Percentiles rank a stretch among this genome's conserved stretches.
These are phyloP conservation scores for Excalfactoria chinensis DNA, from an alignment of 2,113 vertebrate species.

Conservation along the genomic window DNA sequence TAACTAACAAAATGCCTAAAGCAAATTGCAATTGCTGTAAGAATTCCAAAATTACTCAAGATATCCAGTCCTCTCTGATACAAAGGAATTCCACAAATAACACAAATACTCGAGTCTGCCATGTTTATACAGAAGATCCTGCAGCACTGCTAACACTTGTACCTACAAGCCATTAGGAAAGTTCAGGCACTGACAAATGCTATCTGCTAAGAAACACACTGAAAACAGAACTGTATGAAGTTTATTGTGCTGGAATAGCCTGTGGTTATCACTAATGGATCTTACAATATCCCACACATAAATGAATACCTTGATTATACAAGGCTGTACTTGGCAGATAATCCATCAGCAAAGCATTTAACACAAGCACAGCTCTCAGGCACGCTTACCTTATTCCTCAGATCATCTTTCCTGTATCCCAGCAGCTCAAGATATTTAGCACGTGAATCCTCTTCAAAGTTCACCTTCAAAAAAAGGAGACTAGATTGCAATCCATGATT, in stretches of 20 bases:
- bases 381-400: slow-evolving; percentile 87
- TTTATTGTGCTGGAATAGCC: not conserved
- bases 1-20: not conserved
- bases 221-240: not conserved
- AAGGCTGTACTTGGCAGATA: not conserved
- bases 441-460: slow-evolving; percentile 92
- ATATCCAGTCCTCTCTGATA: not conserved
- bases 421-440: slow-evolving; percentile 92
- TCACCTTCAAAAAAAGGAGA: slow-evolving; percentile 80
- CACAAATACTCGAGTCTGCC: not conserved
- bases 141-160: not conserved
- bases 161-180: not conserved
- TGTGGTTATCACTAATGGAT: not conserved
- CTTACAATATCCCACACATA: not conserved
- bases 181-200: not conserved
- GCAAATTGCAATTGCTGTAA: not conserved
- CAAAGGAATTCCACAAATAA: not conserved
- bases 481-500: not conserved
- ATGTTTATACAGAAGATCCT: not conserved
- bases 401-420: slow-evolving; percentile 91
- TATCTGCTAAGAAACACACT: not conserved
- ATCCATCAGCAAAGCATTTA: not conserved
- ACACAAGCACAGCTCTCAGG: not conserved
- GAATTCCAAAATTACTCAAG: not conserved
- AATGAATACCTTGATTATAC: not conserved